Conservation (phyloP, 2,797 vertebrate species). For the Nasua narica region DNA sequence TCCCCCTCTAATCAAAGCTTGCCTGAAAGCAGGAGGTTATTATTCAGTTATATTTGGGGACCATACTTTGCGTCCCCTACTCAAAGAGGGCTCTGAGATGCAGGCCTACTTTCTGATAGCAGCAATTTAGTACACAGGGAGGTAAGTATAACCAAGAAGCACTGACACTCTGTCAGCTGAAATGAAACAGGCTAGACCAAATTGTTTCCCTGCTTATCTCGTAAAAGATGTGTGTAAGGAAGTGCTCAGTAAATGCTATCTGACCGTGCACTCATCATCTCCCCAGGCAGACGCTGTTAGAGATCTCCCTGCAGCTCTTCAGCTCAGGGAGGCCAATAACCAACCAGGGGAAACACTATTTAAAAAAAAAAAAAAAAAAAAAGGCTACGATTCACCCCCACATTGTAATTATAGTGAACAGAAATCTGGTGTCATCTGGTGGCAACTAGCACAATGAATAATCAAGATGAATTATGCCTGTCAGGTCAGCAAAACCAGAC, state of each 20-base stretch:
- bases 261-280: background rate
- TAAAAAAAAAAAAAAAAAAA: background rate
- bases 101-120: background rate
- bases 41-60: background rate
- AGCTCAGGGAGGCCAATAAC: background rate
- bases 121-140: background rate
- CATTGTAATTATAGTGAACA: slow-evolving; percentile 56
- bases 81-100: background rate
- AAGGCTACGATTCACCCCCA: background rate
- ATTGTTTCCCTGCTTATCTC: slow-evolving; percentile 20
- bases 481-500: slow-evolving; percentile 72
- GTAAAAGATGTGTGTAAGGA: background rate
- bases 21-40: background rate
- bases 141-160: background rate
- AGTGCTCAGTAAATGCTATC: background rate
- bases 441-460: slow-evolving; percentile 70
- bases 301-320: background rate
- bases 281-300: background rate
- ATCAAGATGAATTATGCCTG: slow-evolving; percentile 76
- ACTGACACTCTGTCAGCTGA: slow-evolving; percentile 22
- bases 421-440: slow-evolving; percentile 71
- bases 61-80: background rate
- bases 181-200: slow-evolving; percentile 21
- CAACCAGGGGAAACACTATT: background rate
- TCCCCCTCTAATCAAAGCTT: background rate